Base-by-base conservation (phyloP, 2,113 vertebrate species). In the Australoheros scitulus region DNA sequence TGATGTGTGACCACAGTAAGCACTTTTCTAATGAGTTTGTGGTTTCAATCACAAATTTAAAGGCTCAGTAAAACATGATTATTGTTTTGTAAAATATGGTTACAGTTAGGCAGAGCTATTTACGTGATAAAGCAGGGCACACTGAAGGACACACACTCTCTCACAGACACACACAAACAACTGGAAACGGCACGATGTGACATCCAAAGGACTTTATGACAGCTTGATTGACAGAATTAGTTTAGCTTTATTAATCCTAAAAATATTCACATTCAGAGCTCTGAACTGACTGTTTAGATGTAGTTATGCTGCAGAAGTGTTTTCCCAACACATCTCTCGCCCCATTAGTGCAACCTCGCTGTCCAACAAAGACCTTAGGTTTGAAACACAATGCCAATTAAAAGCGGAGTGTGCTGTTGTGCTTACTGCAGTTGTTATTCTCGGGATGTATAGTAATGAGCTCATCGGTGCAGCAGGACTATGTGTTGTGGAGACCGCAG, bases 351-450 rank as follows among this genome's bases (percentile, higher is more conserved):
- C 59, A 34, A 59, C 47, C 59, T 60, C 77, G 61, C 61, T 55
- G 52, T 75, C 64, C 59, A 70, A 57, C 81, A 80, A 79, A 80
- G 79, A 77, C 61, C 59, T 64, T 18, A 17, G 50, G 61, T 57
- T 79, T 82, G 52, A 79, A 77, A 55, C 70, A 70, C 41, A 36
- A 64, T 24, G 70, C 72, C 65, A 93, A 92, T 90, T 90, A 92
- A 79, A n/a, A 82, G 76, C 75, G 34, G 43, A 82, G 34, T 9
- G 32, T 52, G 32, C 18, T 57, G 41, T 50, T 77, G 34, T 17
- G 82, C 81, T 89, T 85, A 78, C 81, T 82, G 87, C 79, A 26
- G 74, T 76, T 76, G 47, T 87, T 89, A 10, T 83, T 85, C 76
- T 76, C 68, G 26, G 34, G 29, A 78, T 43, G 34, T 59, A 59